phyloP scores from a whole-genome alignment of 2,888 invertebrate genomes.

The Polyommatus iphigenia region DNA sequence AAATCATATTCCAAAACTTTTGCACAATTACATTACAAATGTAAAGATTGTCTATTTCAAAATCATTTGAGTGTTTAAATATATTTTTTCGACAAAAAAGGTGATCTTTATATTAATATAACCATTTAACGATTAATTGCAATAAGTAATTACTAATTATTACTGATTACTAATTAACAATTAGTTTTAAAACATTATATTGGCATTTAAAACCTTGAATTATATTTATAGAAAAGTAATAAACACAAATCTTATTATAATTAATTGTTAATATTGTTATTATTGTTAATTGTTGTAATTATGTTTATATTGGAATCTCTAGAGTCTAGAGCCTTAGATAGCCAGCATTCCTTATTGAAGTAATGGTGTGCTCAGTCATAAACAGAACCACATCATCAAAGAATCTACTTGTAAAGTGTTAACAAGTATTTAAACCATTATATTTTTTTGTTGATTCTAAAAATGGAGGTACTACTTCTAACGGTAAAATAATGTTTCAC shows the following conservation, averaged over 20 bases:
- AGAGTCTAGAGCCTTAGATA: not conserved
- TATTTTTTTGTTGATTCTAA: too few species aligned
- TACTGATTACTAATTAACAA: not conserved
- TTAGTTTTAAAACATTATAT: not conserved
- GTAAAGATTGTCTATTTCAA: constrained; percentile 3
- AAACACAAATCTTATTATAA: not conserved
- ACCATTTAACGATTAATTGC: not conserved
- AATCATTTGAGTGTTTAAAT: not conserved
- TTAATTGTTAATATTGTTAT: not conserved
- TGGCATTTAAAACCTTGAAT: not conserved
- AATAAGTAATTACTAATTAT: not conserved
- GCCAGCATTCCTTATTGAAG: not conserved
- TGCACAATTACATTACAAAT: constrained; percentile 12
- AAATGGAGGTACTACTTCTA: too few species aligned
- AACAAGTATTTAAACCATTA: too few species aligned
- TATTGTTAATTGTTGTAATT: not conserved
- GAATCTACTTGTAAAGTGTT: too few species aligned
- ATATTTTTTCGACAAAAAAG: not conserved
- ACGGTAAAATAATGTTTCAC: too few species aligned
- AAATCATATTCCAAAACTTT: constrained; percentile 16
- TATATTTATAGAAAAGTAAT: not conserved
- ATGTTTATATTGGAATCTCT: not conserved
- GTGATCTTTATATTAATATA: not conserved
- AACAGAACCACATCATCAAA: too few species aligned
- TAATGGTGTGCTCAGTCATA: not conserved